phyloP scores from a whole-genome alignment of 1,140 invertebrate species.

The Trichomalopsis sarcophagae region DNA sequence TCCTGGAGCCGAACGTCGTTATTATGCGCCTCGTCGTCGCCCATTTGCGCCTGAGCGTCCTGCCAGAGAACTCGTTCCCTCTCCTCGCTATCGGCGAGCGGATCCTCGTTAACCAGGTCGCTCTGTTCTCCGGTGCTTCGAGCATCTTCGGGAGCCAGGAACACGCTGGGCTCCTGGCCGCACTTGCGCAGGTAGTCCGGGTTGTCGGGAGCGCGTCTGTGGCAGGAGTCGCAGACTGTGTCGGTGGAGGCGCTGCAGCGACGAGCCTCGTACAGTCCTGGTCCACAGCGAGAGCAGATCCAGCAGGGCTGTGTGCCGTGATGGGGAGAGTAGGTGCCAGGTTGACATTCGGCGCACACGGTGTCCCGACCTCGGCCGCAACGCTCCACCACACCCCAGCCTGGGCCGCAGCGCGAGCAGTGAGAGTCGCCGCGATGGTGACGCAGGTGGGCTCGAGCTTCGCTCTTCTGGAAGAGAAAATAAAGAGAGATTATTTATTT shows the following conservation, averaged over 20 bases:
- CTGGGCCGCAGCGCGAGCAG: constrained; percentile 71
- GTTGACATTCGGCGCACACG: constrained; percentile 68
- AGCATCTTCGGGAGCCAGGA: constrained; percentile 71
- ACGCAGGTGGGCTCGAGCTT: constrained; percentile 67
- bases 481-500: neutral
- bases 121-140: constrained; percentile 68
- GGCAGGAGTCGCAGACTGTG: constrained; percentile 76
- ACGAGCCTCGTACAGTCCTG: constrained; percentile 74
- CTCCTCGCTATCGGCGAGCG: constrained; percentile 54
- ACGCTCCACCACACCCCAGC: constrained; percentile 71
- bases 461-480: constrained; percentile 57
- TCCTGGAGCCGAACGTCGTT: constrained; percentile 28
- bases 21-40: constrained; percentile 25
- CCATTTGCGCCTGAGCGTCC: constrained; percentile 61
- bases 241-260: constrained; percentile 69
- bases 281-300: constrained; percentile 74
- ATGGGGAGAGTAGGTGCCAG: constrained; percentile 73
- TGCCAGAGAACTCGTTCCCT: constrained; percentile 63
- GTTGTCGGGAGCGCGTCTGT: constrained; percentile 66
- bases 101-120: constrained; percentile 67
- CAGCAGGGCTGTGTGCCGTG: constrained; percentile 72
- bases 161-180: constrained; percentile 58
- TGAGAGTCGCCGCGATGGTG: constrained; percentile 67
- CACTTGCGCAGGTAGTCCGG: constrained; percentile 68
- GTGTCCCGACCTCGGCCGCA: constrained; percentile 69